These are phyloP conservation scores for Myotis vivesi DNA, from an alignment of 2,797 vertebrate species.

Conservation along the genomic window DNA sequence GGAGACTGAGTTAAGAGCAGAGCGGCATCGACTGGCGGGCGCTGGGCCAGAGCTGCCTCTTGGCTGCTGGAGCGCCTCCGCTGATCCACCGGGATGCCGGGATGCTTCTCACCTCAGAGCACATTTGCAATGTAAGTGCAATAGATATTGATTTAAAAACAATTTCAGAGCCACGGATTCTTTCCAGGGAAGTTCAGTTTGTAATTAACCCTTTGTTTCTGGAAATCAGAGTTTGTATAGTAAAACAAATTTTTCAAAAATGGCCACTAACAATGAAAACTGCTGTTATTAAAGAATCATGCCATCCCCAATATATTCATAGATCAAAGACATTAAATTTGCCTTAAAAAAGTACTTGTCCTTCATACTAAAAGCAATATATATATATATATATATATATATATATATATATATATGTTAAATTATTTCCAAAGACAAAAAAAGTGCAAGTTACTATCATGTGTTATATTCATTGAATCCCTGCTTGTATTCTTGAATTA, in stretches of 20 bases:
- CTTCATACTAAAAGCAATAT: background rate
- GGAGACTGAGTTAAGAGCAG: background rate
- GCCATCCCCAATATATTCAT: background rate
- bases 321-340: background rate
- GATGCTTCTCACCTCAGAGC: background rate
- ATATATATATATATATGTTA: background rate
- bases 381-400: background rate
- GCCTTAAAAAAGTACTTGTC: background rate
- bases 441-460: background rate
- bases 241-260: background rate
- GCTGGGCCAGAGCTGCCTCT: background rate
- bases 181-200: background rate
- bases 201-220: constrained; percentile 15
- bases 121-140: constrained; percentile 38
- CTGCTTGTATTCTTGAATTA: background rate
- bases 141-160: constrained; percentile 52
- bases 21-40: background rate
- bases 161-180: background rate
- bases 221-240: background rate
- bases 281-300: background rate
- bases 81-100: background rate
- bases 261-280: background rate
- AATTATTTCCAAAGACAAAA: background rate
- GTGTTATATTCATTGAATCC: background rate
- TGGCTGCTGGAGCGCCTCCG: background rate